Evolutionary conservation across 2,888 invertebrate genomes (phyloP).

Genomic region (Hipparchia sbordonii): DNA sequence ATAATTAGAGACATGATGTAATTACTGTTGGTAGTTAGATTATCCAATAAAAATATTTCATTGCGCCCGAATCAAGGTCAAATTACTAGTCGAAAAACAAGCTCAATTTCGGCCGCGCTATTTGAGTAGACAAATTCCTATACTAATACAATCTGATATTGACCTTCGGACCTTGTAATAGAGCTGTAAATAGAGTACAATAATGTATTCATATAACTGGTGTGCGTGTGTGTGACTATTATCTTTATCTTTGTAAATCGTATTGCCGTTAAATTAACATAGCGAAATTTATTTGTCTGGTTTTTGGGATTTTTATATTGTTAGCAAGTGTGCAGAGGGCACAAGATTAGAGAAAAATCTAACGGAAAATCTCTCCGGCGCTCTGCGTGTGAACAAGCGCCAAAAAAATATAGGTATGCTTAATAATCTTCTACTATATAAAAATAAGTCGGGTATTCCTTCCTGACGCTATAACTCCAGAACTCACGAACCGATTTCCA

Average conservation of each 20-base stretch:
- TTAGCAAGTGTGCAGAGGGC: neutral
- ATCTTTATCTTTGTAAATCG: neutral
- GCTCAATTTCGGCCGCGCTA: slow-evolving; percentile 32
- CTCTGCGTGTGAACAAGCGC: no score
- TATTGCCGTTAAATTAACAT: neutral
- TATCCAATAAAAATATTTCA: slow-evolving; percentile 36
- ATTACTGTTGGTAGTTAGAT: slow-evolving; percentile 29
- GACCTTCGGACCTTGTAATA: slow-evolving; percentile 18
- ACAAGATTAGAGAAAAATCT: no score
- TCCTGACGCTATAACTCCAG: no score
- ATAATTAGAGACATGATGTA: slow-evolving; percentile 18
- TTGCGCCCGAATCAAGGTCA: slow-evolving; percentile 35
- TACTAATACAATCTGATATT: slow-evolving; percentile 25
- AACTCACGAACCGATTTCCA: no score
- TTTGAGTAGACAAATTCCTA: slow-evolving; percentile 33
- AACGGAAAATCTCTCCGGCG: no score
- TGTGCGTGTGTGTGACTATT: neutral
- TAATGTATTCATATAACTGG: neutral
- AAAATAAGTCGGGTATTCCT: no score
- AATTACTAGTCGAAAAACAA: slow-evolving; percentile 29
- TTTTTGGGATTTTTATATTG: neutral
- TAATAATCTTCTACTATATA: no score
- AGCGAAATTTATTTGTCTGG: slow-evolving; percentile 1
- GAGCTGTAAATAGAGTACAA: neutral
- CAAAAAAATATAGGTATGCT: no score